phyloP scores from a whole-genome alignment of 2,888 invertebrate species.

The Coelopa pilipes region DNA sequence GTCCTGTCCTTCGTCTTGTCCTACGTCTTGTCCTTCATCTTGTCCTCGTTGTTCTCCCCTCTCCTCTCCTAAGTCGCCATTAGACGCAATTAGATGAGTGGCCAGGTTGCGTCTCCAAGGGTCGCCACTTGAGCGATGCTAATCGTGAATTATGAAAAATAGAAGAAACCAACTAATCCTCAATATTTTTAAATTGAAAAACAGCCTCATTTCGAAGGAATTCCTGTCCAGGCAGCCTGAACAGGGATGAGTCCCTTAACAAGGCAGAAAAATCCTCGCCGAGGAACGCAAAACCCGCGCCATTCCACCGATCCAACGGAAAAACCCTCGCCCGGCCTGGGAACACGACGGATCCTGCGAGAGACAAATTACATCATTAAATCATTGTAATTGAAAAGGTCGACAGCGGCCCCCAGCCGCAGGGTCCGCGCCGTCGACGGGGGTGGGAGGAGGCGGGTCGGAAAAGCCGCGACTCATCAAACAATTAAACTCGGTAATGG shows the following conservation, averaged over 20 bases:
- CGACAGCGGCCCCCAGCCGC: conserved; percentile 11
- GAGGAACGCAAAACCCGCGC: no score
- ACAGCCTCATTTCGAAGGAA: no score
- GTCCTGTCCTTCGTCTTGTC: no score
- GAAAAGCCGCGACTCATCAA: conserved; percentile 47
- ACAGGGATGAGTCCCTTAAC: no score
- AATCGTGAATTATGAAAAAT: conserved; percentile 33
- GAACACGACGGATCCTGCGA: conserved; percentile 31
- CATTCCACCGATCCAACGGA: no score
- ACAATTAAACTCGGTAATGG: conserved; percentile 47
- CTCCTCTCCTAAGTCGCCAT: not conserved
- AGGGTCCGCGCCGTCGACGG: not conserved
- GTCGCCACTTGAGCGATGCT: not conserved
- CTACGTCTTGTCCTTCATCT: no score
- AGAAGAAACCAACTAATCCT: not conserved
- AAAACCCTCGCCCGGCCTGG: no score
- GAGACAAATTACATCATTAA: conserved; percentile 49
- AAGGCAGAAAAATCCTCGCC: not conserved
- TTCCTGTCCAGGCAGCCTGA: no score
- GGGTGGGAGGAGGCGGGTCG: no score
- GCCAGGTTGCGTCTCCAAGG: not conserved
- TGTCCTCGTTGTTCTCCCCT: not conserved
- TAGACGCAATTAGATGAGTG: no score
- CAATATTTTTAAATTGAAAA: no score
- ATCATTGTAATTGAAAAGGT: conserved; percentile 44